Evolutionary conservation across 2,888 invertebrate species (phyloP), one percentile per base, ranked within the genome.

Genomic region (Branchipolynoe longqiensis): DNA sequence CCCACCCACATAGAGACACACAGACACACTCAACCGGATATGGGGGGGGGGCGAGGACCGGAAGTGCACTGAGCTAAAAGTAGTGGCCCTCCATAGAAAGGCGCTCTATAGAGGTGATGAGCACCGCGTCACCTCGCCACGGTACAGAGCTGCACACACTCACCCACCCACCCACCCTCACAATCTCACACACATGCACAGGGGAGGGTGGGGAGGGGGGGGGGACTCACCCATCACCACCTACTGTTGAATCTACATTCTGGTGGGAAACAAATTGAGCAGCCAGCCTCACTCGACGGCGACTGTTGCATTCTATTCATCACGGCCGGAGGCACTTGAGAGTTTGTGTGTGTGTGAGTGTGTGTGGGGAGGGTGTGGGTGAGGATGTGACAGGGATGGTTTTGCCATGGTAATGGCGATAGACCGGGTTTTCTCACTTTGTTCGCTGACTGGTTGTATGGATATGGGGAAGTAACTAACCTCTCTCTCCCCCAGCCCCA

Each of bases 381-480:
- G n/a, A n/a, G n/a, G n/a, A n/a, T n/a, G n/a, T n/a, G 41, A 28
- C 2, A 28, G 38, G 38, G 22, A 4, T 18, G 73, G 41, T n/a
- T 73, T 73, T 73, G 36, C 73, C 73, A 73, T 73, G 73, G 73
- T 73, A 28, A 73, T 40, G 73, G 14, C 28, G 28, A n/a, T 18
- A n/a, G n/a, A 22, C 73, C 73, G 73, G 36, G 41, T 73, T 73
- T 73, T 41, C 36, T 73, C 73, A 73, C 73, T 73, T 73, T 73
- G 73, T 73, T 22, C 38, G n/a, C n/a, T n/a, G n/a, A n/a, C n/a
- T n/a, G n/a, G n/a, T n/a, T n/a, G n/a, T n/a, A n/a, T n/a, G n/a
- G n/a, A n/a, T n/a, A n/a, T n/a, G n/a, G n/a, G n/a, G n/a, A n/a
- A n/a, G n/a, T n/a, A n/a, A n/a, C n/a, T n/a, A n/a, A n/a, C n/a